Percentiles rank a stretch among this genome's conserved stretches.
phyloP scores from a whole-genome alignment of 2,888 invertebrate genomes.

The Brachynemurus nebulosus region DNA sequence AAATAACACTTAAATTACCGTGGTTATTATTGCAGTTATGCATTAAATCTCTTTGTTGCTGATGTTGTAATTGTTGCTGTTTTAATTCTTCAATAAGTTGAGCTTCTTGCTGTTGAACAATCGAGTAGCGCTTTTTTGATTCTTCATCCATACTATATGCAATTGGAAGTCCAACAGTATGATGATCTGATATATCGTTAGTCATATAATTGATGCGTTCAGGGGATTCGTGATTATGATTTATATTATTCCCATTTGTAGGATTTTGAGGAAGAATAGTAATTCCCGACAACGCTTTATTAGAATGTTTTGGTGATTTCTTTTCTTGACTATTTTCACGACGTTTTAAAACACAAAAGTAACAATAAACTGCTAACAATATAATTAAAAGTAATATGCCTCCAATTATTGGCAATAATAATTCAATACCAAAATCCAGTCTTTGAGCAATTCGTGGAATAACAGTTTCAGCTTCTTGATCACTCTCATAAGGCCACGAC shows the following conservation, averaged over 20 bases:
- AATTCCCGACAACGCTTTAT: constrained; percentile 29
- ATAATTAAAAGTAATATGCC: constrained; percentile 32
- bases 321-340: constrained; percentile 25
- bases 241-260: constrained; percentile 17
- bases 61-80: constrained; percentile 28
- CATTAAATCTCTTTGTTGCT: constrained; percentile 23
- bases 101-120: constrained; percentile 34
- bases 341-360: constrained; percentile 34
- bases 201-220: constrained; percentile 23
- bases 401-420: constrained; percentile 35
- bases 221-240: constrained; percentile 20
- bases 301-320: constrained; percentile 25
- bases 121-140: constrained; percentile 33
- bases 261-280: constrained; percentile 33
- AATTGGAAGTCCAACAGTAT: constrained; percentile 33
- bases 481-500: constrained; percentile 28
- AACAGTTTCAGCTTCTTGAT: constrained; percentile 23
- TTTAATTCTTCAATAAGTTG: constrained; percentile 33
- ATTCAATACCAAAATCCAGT: constrained; percentile 31
- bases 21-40: constrained; percentile 23
- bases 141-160: constrained; percentile 33
- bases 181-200: constrained; percentile 29
- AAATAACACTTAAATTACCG: constrained; percentile 27
- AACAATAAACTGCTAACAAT: constrained; percentile 33
- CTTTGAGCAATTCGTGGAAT: constrained; percentile 30